phyloP scores from a whole-genome alignment of 1,140 invertebrate species.

The Atopsyche davidsoni region DNA sequence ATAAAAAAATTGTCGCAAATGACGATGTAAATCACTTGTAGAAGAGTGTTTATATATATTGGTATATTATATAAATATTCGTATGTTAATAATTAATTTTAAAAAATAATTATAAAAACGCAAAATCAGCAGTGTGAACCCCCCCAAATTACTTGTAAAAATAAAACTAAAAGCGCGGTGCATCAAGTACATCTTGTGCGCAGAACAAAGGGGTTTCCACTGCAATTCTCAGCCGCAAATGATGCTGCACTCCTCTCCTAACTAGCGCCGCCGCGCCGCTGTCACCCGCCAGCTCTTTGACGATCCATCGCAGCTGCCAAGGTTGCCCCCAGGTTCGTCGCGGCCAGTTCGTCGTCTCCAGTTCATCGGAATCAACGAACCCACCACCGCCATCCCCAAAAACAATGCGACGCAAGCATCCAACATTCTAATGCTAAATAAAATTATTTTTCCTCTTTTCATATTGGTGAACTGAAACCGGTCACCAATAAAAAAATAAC shows the following conservation, averaged over 20 bases:
- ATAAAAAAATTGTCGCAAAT: too few species aligned
- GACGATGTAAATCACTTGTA: too few species aligned
- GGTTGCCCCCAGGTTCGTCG: too few species aligned
- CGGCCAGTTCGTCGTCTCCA: constrained; percentile 4
- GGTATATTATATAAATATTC: too few species aligned
- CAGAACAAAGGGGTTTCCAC: constrained; percentile 20
- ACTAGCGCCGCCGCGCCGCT: constrained; percentile 4
- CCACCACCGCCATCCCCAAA: neutral
- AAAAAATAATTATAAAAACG: too few species aligned
- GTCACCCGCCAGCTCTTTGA: constrained; percentile 8
- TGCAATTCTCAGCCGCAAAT: constrained; percentile 25
- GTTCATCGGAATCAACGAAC: constrained; percentile 5
- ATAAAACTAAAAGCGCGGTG: constrained; percentile 19
- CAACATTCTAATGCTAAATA: too few species aligned
- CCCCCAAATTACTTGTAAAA: constrained; percentile 14
- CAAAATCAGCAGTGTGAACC: constrained; percentile 4
- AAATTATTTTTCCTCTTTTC: too few species aligned
- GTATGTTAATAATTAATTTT: too few species aligned
- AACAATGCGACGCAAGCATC: neutral
- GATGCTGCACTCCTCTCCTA: constrained; percentile 23
- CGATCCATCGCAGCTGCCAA: constrained; percentile 6
- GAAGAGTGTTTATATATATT: too few species aligned
- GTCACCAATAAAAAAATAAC: too few species aligned
- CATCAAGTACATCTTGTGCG: constrained; percentile 22
- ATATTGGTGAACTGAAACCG: too few species aligned